Conservation (phyloP, 2,113 vertebrate genomes). For the Pachycephala philippinensis region DNA sequence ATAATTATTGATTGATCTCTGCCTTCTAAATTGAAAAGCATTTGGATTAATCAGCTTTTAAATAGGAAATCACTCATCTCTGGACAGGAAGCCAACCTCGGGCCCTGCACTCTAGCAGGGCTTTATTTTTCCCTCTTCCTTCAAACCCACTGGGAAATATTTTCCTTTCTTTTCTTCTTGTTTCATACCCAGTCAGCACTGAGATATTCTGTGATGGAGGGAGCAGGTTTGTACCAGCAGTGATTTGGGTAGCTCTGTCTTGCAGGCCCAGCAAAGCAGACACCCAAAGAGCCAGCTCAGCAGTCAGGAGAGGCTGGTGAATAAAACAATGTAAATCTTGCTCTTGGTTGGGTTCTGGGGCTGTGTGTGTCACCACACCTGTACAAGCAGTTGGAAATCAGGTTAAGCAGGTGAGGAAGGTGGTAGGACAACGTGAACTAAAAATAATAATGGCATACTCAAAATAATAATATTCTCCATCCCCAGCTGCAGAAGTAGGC, state of each 20-base stretch:
- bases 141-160: not conserved
- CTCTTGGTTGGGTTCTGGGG: not conserved
- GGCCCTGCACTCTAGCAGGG: not conserved
- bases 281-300: not conserved
- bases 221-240: not conserved
- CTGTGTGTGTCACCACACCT: not conserved
- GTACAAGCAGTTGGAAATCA: not conserved
- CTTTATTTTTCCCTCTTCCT: not conserved
- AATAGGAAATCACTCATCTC: slow-evolving; percentile 56
- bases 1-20: slow-evolving; percentile 74
- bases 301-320: not conserved
- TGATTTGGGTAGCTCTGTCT: fast-evolving
- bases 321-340: not conserved
- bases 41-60: slow-evolving; percentile 72
- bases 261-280: not conserved
- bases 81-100: slow-evolving; percentile 52
- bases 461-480: not conserved
- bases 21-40: slow-evolving; percentile 72
- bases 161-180: not conserved
- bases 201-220: not conserved
- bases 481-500: not conserved
- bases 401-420: not conserved
- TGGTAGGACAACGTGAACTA: not conserved
- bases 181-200: not conserved
- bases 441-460: not conserved